phyloP scores from a whole-genome alignment of 2,113 vertebrate genomes.

The Macrotis lagotis region DNA sequence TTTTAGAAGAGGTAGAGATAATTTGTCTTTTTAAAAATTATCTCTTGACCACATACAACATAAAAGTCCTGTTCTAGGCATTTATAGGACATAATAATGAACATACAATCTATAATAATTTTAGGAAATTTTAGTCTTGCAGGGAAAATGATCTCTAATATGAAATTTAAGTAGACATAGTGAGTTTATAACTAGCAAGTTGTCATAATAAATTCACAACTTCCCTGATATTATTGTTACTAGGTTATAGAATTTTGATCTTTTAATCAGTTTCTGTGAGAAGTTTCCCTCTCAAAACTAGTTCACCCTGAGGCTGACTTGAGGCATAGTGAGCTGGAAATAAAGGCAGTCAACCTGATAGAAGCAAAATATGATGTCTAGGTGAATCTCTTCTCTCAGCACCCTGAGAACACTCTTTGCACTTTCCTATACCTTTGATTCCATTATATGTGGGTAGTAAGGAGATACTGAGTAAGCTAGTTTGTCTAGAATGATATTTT shows the following conservation, averaged over 20 bases:
- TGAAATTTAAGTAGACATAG: neutral
- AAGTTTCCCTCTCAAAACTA: neutral
- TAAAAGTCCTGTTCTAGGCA: neutral
- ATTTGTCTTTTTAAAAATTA: neutral
- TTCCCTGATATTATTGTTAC: neutral
- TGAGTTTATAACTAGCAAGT: neutral
- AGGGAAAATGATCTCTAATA: neutral
- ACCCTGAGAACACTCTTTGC: neutral
- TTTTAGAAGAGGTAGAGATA: neutral
- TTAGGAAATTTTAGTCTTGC: neutral
- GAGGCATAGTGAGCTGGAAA: neutral
- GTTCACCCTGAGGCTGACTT: neutral
- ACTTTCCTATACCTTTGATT: neutral
- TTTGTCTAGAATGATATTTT: neutral
- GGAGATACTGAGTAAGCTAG: neutral
- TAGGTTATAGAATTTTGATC: neutral
- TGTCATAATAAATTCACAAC: neutral
- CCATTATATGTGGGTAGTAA: neutral
- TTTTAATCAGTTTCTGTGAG: slow-evolving; percentile 12
- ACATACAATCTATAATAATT: neutral
- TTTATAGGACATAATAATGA: neutral
- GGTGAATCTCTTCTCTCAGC: neutral
- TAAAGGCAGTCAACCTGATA: neutral
- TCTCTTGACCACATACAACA: neutral
- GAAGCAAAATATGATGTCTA: neutral